phyloP scores from a whole-genome alignment of 1,140 invertebrate genomes.

The Drosophila equinoxialis region DNA sequence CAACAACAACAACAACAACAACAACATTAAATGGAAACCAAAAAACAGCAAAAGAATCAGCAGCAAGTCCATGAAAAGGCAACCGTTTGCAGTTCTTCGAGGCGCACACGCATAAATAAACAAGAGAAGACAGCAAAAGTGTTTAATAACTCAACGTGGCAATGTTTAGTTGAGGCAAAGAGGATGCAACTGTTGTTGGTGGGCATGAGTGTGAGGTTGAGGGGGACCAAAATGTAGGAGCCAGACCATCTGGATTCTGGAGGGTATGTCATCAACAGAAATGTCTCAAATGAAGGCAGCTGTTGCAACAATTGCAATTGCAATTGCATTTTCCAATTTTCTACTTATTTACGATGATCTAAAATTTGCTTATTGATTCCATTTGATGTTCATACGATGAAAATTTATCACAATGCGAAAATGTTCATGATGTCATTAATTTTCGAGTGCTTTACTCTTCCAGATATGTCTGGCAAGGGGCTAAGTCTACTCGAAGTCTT shows the following conservation, averaged over 20 bases:
- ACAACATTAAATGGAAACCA: constrained; percentile 32
- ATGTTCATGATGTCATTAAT: background rate
- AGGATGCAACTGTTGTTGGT: too few species aligned
- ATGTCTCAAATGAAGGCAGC: constrained; percentile 22
- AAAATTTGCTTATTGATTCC: constrained; percentile 14
- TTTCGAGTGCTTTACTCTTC: background rate
- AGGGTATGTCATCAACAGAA: constrained; percentile 19
- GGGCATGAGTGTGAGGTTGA: background rate
- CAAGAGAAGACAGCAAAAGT: constrained; percentile 64
- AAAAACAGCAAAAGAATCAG: constrained; percentile 27
- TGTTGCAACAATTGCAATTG: constrained; percentile 26
- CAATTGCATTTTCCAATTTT: constrained; percentile 12
- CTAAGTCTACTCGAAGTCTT: too few species aligned
- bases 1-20: constrained; percentile 38
- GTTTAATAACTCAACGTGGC: constrained; percentile 64
- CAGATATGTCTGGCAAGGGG: too few species aligned
- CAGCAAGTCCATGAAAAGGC: constrained; percentile 48
- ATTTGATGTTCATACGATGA: constrained; percentile 5
- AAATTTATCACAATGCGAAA: background rate
- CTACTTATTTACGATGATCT: constrained; percentile 18
- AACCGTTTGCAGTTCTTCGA: constrained; percentile 49
- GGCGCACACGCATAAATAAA: constrained; percentile 61
- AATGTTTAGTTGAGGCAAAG: constrained; percentile 18
- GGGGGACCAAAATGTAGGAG: constrained; percentile 18
- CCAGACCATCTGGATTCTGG: constrained; percentile 20